phyloP scores from a whole-genome alignment of 2,888 invertebrate genomes.

The Heteromurus nitidus region DNA sequence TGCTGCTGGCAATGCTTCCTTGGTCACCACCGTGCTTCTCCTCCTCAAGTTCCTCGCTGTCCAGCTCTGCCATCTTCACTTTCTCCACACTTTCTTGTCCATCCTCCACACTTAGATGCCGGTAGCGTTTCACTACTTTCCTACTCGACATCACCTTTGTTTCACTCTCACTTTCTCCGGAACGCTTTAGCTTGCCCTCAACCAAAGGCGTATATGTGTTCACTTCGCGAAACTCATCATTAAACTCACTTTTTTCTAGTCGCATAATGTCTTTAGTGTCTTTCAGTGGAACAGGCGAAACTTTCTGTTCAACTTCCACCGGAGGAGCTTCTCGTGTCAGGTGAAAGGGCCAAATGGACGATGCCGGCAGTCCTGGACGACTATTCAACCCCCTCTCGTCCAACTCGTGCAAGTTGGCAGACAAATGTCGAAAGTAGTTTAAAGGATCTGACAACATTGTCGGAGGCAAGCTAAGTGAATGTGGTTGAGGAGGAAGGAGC shows the following conservation, averaged over 20 bases:
- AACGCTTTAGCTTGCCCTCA: background rate
- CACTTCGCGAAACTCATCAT: too few species aligned
- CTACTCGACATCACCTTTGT: background rate
- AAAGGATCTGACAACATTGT: slow-evolving; percentile 19
- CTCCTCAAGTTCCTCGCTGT: slow-evolving; percentile 29
- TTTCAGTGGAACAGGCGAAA: too few species aligned
- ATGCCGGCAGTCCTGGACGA: background rate
- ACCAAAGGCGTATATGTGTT: background rate
- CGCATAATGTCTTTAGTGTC: too few species aligned
- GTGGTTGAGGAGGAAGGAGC: background rate
- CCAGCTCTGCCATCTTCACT: background rate
- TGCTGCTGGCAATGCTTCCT: slow-evolving; percentile 79
- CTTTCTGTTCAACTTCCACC: background rate
- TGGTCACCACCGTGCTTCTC: background rate
- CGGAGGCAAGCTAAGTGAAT: background rate
- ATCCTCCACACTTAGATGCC: background rate
- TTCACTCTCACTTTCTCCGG: background rate
- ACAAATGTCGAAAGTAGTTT: slow-evolving; percentile 8
- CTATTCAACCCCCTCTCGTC: background rate
- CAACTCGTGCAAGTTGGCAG: slow-evolving; percentile 11
- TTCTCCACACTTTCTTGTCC: background rate
- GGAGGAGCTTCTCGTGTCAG: background rate
- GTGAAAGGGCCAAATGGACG: slow-evolving; percentile 9
- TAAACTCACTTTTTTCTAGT: too few species aligned
- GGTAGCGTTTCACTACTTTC: background rate